Base-by-base conservation (phyloP, 1,140 invertebrate species). In the Piezodorus guildinii region DNA sequence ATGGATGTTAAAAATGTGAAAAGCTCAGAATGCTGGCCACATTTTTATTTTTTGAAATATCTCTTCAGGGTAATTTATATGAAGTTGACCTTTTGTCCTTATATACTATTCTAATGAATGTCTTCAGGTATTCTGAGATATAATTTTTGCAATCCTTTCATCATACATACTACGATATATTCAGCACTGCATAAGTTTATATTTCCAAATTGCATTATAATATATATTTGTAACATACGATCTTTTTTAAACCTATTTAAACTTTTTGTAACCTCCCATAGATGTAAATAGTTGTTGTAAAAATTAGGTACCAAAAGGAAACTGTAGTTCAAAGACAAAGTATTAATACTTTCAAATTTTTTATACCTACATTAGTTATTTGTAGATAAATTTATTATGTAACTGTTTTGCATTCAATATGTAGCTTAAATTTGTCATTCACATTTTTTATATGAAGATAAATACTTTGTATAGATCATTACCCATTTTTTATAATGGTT, bases 211-310 rank as follows among this genome's bases (percentile, higher is more conserved):
- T 46, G 62, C 64, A 60, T 65, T 58, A 51, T 58, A 30, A 56
- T 59, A 59, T 65, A 65, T 60, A 65, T 65, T 65, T 62, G 45
- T 65, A 65, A 60, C 17, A 65, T 62, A 65, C 10, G 43, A 39
- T 43, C 56, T 61, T 62, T 65, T 62, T 46, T 65, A 62, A 65
- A 34, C 45, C 54, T 59, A 60, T 58, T 62, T 52, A 51, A 54
- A 56, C 60, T 59, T 66, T 68, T 66, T 66, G 62, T 65, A 66
- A 44, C 30, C 30, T 54, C 54, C 60, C 21, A 54, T 68, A 44
- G 62, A 45, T 68, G 64, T 68, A 66, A 66, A 68, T 66, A 68
- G 67, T 66, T 59, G 63, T 63, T 68, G 67, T 68, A 65, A 60
- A 66, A 60, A 66, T 44, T 63, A 34, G 59, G 51, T 65, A 62